Evolutionary conservation across 2,888 invertebrate species (phyloP).

Genomic region (Drosophila conformis): DNA sequence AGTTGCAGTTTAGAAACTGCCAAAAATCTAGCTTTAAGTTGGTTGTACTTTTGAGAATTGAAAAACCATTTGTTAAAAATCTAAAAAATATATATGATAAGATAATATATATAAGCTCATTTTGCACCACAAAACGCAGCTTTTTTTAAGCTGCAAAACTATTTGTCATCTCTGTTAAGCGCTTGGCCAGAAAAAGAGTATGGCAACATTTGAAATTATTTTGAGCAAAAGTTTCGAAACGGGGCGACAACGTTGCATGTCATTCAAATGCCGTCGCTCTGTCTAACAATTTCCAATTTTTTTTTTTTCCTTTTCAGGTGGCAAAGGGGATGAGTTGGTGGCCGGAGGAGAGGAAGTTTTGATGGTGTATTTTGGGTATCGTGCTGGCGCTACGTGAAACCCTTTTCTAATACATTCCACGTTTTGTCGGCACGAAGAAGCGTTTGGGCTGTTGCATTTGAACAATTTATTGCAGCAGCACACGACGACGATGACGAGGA

Average conservation of each 20-base stretch:
- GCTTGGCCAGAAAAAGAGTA: conserved; percentile 17
- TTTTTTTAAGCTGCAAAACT: neutral
- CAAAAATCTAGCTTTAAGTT: neutral
- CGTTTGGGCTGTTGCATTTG: conserved; percentile 64
- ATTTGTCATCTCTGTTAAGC: conserved; percentile 19
- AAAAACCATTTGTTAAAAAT: too few relatives aligned
- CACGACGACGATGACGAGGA: conserved; percentile 25
- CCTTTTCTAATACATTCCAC: conserved; percentile 60
- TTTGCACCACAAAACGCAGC: neutral
- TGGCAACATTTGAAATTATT: conserved; percentile 56
- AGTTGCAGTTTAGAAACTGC: neutral
- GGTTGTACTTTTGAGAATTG: neutral
- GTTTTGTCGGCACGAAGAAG: conserved; percentile 21
- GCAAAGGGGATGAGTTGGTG: neutral
- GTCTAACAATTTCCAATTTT: conserved; percentile 21
- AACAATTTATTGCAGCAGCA: conserved; percentile 72
- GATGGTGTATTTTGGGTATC: neutral
- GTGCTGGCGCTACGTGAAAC: conserved; percentile 26
- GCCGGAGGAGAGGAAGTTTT: neutral
- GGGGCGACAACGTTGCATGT: conserved; percentile 73
- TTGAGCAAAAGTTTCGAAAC: conserved; percentile 51
- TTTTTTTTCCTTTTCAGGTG: neutral
- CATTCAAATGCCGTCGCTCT: conserved; percentile 68
- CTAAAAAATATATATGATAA: too few relatives aligned
- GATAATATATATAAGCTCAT: neutral